Evolutionary conservation across 2,797 vertebrate genomes (phyloP).

Genomic region (Phaenicophaeus curvirostris): DNA sequence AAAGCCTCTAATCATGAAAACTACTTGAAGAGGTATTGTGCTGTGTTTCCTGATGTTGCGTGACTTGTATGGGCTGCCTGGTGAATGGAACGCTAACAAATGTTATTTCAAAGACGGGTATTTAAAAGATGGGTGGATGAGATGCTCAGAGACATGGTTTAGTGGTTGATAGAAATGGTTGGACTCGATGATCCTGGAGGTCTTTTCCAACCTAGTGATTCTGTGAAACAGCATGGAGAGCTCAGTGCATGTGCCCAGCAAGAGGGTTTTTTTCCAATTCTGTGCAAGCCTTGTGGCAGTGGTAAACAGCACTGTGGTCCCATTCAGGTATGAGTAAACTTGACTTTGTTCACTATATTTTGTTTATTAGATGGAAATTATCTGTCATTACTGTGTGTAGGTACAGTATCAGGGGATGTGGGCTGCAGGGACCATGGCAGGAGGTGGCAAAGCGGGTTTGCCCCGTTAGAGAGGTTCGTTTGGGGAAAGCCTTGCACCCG

Average conservation of each 20-base stretch:
- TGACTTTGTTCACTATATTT: background rate
- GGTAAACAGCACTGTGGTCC: background rate
- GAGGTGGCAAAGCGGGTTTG: fast-evolving
- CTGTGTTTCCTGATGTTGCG: background rate
- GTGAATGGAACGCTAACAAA: background rate
- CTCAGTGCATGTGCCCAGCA: fast-evolving
- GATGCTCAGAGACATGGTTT: too few species aligned
- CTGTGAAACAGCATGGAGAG: background rate
- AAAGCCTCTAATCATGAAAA: background rate
- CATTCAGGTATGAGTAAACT: background rate
- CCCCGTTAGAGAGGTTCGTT: too few species aligned
- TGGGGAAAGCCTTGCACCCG: background rate
- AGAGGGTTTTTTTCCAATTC: fast-evolving
- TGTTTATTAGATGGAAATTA: background rate
- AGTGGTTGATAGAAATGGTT: too few species aligned
- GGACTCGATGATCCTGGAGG: too few species aligned
- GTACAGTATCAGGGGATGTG: fast-evolving
- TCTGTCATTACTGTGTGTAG: too few species aligned
- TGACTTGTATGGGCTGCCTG: fast-evolving
- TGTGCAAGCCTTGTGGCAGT: background rate
- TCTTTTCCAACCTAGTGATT: too few species aligned
- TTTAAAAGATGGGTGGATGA: too few species aligned
- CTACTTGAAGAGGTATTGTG: background rate
- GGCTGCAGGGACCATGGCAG: background rate
- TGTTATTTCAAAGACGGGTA: too few species aligned